Base-by-base conservation (phyloP, 2,113 vertebrate species). In the Gulo gulo region DNA sequence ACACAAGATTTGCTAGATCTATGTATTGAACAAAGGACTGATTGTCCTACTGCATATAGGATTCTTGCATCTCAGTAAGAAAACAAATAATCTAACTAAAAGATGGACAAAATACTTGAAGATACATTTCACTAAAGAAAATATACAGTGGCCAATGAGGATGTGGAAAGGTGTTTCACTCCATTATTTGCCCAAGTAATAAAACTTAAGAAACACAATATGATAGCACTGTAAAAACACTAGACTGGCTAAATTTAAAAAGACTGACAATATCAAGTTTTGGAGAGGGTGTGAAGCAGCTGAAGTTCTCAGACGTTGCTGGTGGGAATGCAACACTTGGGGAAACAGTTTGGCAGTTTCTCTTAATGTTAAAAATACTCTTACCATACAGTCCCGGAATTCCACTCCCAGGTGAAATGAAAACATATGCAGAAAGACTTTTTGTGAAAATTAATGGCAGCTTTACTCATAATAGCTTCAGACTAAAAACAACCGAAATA, bases 361-460 rank as follows among this genome's bases (percentile, higher is more conserved):
- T 88, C 45, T 79, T 88, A 34, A 55, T 78, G 67, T 95, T 91
- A 88, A 88, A 88, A 79, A 67, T 67, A 69, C 3, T 79, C 26
- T 79, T 89, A 78, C 26, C 34, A 24, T 86, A 74, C 21, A 31
- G 63, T 6, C 42, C 24, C 23, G n/a, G 82, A 81, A 78, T 88
- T 91, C 65, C 8, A 47, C 65, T 88, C 57, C 61, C n/a, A 95
- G 83, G 57, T 96, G 79, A 97, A 90, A 78, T 74, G 45, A 96
- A 96, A 97, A 96, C 57, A 74, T 57, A 23, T 42, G 26, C 61
- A 91, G 39, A 91, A 78, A 84, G 23, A 13, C 34, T 79, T 96
- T 85, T 74, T 47, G 23, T 90, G 55, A 84, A 94, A 95, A 92
- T 95, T 93, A 87, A 55, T 86, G 78, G 71, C 55, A 71, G 20